Evolutionary conservation across 2,797 vertebrate genomes (phyloP), one percentile per base, ranked within the genome.

Genomic region (Darevskia nairensis): DNA sequence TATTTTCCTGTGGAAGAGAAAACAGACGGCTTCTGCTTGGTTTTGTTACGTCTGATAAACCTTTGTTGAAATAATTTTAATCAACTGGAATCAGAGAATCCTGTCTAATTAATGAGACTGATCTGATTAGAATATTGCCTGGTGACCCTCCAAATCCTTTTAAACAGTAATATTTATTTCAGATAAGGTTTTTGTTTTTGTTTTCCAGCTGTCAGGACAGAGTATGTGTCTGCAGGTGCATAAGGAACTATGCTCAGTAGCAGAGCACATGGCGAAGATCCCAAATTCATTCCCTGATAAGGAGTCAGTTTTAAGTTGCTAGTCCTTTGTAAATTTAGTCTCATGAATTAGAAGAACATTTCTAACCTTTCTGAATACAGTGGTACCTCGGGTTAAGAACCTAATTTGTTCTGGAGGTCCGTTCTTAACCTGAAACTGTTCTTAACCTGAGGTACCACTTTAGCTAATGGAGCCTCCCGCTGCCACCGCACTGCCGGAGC

Each of bases 61-160:
- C 21, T 71, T 91, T 15, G 66, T 86, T 90, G 90, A 89, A 95
- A 91, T 90, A 84, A 86, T 91, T 94, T 88, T 93, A 94, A 92
- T 94, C 76, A 93, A 89, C 35, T 71, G 87, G 82, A 92, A 92
- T 85, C 71, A 79, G 87, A 9, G 77, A 88, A 91, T 84, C 41
- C 80, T 46, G 75, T 77, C 82, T 92, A 91, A 87, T 81, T 93
- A 93, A 95, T 94, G 87, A 94, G 85, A 72, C 59, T 93, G 89
- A 90, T 93, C 90, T 92, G 86, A 61, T 74, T 39, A 91, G 86
- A 90, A 81, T 88, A 88, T 39, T 92, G 23, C 86, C 87, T 91
- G 92, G 90, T 94, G 93, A 91, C 78, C 32, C 21, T 87, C 85
- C 13, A 93, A 94, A 96, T 93, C 85, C 78, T 68, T 64, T 93